Conservation (phyloP, 2,797 vertebrate genomes). For the Tokudaia muenninki region DNA sequence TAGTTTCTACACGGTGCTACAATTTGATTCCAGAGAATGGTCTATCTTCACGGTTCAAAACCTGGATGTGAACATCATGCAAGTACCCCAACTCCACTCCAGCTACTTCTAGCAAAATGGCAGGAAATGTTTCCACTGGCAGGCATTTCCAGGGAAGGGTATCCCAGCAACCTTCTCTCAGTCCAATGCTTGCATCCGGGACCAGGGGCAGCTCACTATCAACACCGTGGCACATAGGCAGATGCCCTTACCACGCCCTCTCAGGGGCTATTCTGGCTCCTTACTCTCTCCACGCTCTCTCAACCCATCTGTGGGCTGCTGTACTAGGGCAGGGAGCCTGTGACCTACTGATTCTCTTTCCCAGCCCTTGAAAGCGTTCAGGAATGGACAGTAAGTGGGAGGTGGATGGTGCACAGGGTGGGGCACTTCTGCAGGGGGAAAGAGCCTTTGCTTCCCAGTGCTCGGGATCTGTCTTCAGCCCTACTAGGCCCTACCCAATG, state of each 20-base stretch:
- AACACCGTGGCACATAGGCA: no score
- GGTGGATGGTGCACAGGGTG: no score
- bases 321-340: not conserved
- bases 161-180: not conserved
- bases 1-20: not conserved
- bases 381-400: no score
- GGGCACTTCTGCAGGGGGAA: not conserved
- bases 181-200: not conserved
- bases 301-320: not conserved
- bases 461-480: not conserved
- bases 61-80: fast-evolving
- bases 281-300: no score
- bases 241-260: no score
- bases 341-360: no score
- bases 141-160: no score
- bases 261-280: not conserved
- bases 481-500: not conserved
- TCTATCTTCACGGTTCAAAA: not conserved
- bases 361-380: not conserved
- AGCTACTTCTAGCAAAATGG: not conserved
- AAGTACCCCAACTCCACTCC: no score
- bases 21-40: not conserved
- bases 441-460: not conserved
- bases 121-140: no score
- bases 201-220: not conserved